Evolutionary conservation across 2,888 invertebrate genomes (phyloP), one percentile per base, ranked within the genome.

Genomic region (Cantharis flavilabris): DNA sequence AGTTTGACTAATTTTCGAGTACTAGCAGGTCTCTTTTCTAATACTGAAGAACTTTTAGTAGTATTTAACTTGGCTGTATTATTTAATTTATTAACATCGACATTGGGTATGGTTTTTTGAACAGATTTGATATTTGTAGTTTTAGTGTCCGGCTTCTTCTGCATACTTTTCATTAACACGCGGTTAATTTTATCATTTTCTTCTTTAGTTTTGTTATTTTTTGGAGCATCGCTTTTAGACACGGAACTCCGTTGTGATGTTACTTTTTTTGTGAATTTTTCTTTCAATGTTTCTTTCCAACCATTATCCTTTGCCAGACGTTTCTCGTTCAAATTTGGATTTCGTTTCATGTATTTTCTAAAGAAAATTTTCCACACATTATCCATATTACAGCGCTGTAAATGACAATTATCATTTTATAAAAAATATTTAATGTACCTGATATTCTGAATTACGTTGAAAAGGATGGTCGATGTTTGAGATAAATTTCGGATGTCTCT

Each of bases 401-500:
- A 80, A 77, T 72, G 18, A 33, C 28, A 33, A 62, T n/a, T 23
- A 23, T 0, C 4, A n/a, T 67, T 67, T 23, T 67, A 23, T 14
- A 23, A 16, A 67, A 30, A 72, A 62, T 18, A 9, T 69, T 74
- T 28, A 71, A 30, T 70, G 69, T 72, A 76, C 70, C 72, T 74
- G 62, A 49, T 72, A 16, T 72, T 76, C 13, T 70, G 64, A 26
- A 69, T 79, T 79, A 85, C 85, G 79, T 85, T 83, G 75, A 83
- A 84, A 62, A 85, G 81, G 71, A 84, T 83, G 71, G 84, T 84
- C 11, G 84, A 84, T 1, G 83, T 83, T 78, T 84, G 84, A 9
- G 83, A 81, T 73, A 84, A 74, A 13, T 77, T 73, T 62, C 84
- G 49, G 14, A 85, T 81, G 72, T 84, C 85, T 49, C 82, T 83